These are phyloP conservation scores for Rhinichthys klamathensis DNA, from an alignment of 2,113 vertebrate species.

Conservation along the genomic window DNA sequence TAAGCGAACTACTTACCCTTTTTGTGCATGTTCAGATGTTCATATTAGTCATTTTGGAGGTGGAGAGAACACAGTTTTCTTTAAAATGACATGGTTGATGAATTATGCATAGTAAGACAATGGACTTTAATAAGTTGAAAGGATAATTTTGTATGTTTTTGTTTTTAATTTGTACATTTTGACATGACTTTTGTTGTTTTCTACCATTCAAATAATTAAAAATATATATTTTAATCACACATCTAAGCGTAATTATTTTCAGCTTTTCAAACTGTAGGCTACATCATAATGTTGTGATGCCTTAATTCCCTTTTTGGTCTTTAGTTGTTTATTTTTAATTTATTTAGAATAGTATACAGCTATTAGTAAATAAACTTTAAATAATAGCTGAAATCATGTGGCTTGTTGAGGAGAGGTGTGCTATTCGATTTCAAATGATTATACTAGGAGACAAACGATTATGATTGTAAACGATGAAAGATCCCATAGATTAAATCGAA, in stretches of 20 bases:
- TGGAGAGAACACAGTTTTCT: background rate
- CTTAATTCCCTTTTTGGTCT: background rate
- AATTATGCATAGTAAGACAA: background rate
- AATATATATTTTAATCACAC: background rate
- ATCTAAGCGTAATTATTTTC: background rate
- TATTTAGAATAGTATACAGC: too few species aligned
- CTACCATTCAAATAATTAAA: background rate
- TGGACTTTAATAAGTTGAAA: background rate
- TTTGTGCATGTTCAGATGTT: conserved; percentile 4
- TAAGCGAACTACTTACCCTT: background rate
- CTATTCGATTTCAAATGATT: too few species aligned
- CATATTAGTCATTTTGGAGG: background rate
- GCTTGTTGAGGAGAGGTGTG: too few species aligned
- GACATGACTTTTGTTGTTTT: background rate
- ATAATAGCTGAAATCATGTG: too few species aligned
- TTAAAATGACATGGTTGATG: background rate
- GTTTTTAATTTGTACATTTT: background rate
- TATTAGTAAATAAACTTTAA: too few species aligned
- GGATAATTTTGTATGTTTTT: too few species aligned
- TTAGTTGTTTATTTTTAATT: background rate
- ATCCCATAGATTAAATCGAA: too few species aligned
- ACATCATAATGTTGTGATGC: background rate
- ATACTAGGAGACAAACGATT: too few species aligned
- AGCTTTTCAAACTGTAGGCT: background rate
- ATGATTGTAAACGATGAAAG: too few species aligned